Evolutionary conservation across 2,797 vertebrate genomes (phyloP).

Genomic region (Xenops minutus): DNA sequence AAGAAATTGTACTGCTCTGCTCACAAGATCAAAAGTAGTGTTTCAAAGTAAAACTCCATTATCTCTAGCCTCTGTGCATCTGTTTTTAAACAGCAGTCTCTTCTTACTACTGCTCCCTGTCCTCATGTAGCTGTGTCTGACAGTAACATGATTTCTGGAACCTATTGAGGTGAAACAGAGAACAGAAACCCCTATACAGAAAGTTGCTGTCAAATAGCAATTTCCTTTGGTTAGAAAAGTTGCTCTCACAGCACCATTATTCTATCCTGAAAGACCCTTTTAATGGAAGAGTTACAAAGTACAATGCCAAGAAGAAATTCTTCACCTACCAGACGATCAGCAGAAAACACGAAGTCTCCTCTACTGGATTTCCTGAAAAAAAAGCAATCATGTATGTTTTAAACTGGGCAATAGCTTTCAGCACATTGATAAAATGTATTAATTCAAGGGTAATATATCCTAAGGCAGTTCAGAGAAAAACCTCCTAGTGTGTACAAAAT

Average conservation of each 20-base stretch:
- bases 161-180: not conserved
- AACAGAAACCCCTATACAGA: not conserved
- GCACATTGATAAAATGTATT: not conserved
- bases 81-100: not conserved
- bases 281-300: not conserved
- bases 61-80: not conserved
- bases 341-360: constrained; percentile 97
- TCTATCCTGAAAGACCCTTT: not conserved
- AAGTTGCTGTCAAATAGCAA: not conserved
- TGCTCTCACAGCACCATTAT: not conserved
- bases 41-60: not conserved
- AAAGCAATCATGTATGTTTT: constrained; percentile 17
- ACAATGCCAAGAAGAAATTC: constrained; percentile 31
- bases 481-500: not conserved
- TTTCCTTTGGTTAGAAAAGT: not conserved
- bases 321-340: constrained; percentile 91
- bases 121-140: not conserved
- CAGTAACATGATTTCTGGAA: not conserved
- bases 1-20: not conserved
- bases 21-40: not conserved
- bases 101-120: not conserved
- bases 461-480: not conserved
- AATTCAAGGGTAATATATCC: not conserved
- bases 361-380: constrained; percentile 89
- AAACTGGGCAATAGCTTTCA: not conserved